These are phyloP conservation scores for Psammodynastes pulverulentus DNA, from an alignment of 2,113 vertebrate genomes.

Conservation along the genomic window DNA sequence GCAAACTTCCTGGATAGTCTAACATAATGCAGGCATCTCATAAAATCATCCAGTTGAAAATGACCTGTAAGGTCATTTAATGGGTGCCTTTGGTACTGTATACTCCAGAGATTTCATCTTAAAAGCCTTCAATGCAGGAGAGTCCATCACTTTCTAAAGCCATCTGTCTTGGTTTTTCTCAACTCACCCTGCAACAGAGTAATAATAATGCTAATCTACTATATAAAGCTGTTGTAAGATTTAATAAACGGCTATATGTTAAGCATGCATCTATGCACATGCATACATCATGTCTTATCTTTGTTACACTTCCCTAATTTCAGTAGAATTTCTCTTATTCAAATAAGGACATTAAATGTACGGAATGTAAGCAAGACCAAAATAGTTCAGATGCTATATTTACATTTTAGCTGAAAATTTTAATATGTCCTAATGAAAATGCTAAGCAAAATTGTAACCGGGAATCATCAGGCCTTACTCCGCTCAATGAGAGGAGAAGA, in stretches of 20 bases:
- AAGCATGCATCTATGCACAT: neutral
- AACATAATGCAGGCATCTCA: neutral
- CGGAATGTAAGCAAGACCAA: neutral
- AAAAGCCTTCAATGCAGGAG: neutral
- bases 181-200: neutral
- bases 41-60: neutral
- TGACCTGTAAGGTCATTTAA: neutral
- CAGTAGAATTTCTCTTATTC: neutral
- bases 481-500: neutral
- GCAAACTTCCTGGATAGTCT: neutral
- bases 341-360: neutral
- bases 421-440: neutral
- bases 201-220: neutral
- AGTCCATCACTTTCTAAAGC: neutral
- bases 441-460: neutral
- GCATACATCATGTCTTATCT: neutral
- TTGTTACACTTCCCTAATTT: neutral
- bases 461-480: neutral
- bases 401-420: neutral
- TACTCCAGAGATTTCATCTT: neutral
- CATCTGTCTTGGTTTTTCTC: neutral
- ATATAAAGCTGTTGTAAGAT: neutral
- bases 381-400: neutral
- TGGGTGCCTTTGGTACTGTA: neutral
- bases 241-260: neutral